Evolutionary conservation across 2,113 vertebrate species (phyloP), one percentile per base, ranked within the genome.

Genomic region (Cathartes aura): DNA sequence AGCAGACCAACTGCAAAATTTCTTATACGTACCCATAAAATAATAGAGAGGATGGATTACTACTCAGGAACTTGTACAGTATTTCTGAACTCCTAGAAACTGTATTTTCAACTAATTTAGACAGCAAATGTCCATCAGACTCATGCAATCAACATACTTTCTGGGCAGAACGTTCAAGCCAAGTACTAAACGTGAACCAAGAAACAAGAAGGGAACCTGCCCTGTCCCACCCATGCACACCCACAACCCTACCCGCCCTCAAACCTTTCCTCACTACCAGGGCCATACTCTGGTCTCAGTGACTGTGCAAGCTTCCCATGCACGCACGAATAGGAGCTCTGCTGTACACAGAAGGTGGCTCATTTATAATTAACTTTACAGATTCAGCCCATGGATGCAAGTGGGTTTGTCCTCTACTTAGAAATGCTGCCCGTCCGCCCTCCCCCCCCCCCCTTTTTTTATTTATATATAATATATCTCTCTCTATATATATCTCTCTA

Each of bases 381-480:
- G 43, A n/a, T 18, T 42, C 40, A 47, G 36, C 18, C 43, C 43
- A 9, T 2, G 19, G 62, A 40, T 45, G 18, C 10, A 38, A 60
- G 6, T 5, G 19, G 19, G 21, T 81, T 74, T 76, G 34, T 30
- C 26, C 48, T 81, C 58, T n/a, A 52, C 38, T 40, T 36, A 56
- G 19, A 60, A 75, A 20, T 15, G 14, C 50, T 27, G 12, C 4
- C 5, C 26, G 36, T 8, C 4, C 1, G 0, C 3, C 6, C 21
- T 1, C 8, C 11, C 12, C 32, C 23, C 16, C 17, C 12, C 23
- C 21, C 20, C 12, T 38, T 15, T 15, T 38, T 10, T 9, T 19
- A 32, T 40, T 34, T 26, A 27, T 43, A 11, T 12, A 21, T 13
- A 8, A n/a, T n/a, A n/a, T n/a, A 38, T 38, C 38, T 38, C 38